Evolutionary conservation across 2,797 vertebrate genomes (phyloP).

Genomic region (Enteromius thamalakanensis): DNA sequence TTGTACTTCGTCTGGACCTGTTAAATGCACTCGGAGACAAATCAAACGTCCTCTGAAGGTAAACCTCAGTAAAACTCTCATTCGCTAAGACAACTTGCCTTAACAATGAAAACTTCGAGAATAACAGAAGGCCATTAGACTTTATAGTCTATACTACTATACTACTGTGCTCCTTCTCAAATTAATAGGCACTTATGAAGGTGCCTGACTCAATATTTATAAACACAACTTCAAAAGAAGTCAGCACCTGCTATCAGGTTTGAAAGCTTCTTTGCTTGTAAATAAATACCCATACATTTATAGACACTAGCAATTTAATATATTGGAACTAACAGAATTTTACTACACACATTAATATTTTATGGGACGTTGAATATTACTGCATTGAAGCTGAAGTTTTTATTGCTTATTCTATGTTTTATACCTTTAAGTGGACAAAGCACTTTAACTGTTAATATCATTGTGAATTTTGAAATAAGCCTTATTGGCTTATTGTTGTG

Average conservation of each 20-base stretch:
- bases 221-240: conserved; percentile 81
- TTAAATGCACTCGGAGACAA: background rate
- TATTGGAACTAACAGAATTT: conserved; percentile 83
- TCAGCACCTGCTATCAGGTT: conserved; percentile 65
- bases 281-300: conserved; percentile 84
- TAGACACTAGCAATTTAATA: conserved; percentile 83
- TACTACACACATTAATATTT: conserved; percentile 83
- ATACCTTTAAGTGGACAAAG: conserved; percentile 49
- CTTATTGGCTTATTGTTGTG: conserved; percentile 35
- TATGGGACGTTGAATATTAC: conserved; percentile 82
- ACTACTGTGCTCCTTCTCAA: conserved; percentile 74
- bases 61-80: conserved; percentile 14
- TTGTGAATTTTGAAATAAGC: conserved; percentile 29
- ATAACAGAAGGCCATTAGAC: conserved; percentile 71
- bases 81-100: conserved; percentile 9
- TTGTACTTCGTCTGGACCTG: background rate
- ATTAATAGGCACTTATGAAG: conserved; percentile 83
- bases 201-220: conserved; percentile 81
- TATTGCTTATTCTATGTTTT: conserved; percentile 73
- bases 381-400: conserved; percentile 79
- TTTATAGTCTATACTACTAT: conserved; percentile 80
- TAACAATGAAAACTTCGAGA: conserved; percentile 74
- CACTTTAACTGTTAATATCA: conserved; percentile 48
- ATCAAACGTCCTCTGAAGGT: background rate
- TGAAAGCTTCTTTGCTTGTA: conserved; percentile 73